Percentiles rank a stretch among this genome's conserved stretches.
Conservation (phyloP, 2,113 vertebrate species). For the Hystrix brachyura region DNA sequence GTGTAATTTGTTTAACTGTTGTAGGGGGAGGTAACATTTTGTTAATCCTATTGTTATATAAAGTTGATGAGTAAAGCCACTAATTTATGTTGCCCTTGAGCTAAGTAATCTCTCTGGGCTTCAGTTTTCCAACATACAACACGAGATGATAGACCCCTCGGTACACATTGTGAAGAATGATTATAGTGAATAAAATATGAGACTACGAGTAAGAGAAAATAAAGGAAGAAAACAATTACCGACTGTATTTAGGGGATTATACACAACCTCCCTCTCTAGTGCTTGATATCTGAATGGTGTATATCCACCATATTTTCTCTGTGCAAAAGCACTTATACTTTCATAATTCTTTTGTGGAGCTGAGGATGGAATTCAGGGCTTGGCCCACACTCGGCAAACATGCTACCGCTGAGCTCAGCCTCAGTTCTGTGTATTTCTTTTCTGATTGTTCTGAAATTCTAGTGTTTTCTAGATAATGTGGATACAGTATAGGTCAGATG, state of each 20-base stretch:
- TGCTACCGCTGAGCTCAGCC: background rate
- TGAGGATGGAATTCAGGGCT: background rate
- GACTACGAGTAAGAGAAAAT: background rate
- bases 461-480: background rate
- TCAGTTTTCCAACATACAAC: background rate
- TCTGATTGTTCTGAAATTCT: background rate
- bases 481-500: background rate
- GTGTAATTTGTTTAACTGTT: background rate
- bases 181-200: background rate
- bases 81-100: background rate
- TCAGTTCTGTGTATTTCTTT: background rate
- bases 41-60: background rate
- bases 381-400: background rate
- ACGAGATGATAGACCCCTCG: background rate
- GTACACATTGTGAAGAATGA: background rate
- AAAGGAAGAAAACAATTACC: background rate
- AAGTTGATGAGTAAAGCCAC: background rate
- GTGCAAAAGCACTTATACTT: background rate
- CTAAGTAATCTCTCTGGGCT: background rate
- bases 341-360: background rate
- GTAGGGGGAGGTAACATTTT: background rate
- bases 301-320: background rate
- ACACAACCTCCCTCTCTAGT: constrained; percentile 26
- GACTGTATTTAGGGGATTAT: background rate
- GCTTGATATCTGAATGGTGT: background rate